Evolutionary conservation across 1,140 invertebrate genomes (phyloP).

Genomic region (Orchesella cincta): DNA sequence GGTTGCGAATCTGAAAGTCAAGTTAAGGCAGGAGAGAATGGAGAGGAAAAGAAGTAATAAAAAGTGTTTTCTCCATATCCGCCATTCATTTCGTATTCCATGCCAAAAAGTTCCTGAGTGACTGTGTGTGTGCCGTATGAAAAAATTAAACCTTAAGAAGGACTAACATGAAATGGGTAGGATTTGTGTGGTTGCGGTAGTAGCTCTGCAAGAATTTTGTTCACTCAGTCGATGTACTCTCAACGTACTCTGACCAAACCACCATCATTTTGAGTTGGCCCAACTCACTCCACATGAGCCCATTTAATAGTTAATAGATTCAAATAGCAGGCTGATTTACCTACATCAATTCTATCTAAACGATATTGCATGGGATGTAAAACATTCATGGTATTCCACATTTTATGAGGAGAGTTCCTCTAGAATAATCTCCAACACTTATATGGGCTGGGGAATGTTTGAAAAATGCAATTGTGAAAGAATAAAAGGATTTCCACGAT

Average conservation of each 20-base stretch:
- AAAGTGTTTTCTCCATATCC: conserved; percentile 29
- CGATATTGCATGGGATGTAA: no score
- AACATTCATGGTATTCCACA: no score
- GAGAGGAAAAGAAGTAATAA: conserved; percentile 24
- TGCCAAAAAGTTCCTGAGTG: conserved; percentile 5
- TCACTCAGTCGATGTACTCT: no score
- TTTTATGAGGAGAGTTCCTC: no score
- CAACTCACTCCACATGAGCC: no score
- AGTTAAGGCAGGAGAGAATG: conserved; percentile 22
- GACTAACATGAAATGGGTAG: not conserved
- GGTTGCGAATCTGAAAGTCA: conserved; percentile 29
- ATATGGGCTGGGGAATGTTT: conserved; percentile 6
- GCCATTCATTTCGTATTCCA: conserved; percentile 28
- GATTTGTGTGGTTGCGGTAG: no score
- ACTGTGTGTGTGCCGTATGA: not conserved
- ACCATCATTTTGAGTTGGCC: no score
- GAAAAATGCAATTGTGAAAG: conserved; percentile 24
- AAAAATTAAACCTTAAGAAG: not conserved
- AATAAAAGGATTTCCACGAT: conserved; percentile 45
- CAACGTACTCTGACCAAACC: no score
- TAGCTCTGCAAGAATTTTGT: no score
- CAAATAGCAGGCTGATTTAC: conserved; percentile 17
- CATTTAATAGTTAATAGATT: no score
- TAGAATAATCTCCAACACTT: no score
- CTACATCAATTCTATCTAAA: not conserved